phyloP scores from a whole-genome alignment of 2,797 vertebrate species.

The Benthosema pterotum region DNA sequence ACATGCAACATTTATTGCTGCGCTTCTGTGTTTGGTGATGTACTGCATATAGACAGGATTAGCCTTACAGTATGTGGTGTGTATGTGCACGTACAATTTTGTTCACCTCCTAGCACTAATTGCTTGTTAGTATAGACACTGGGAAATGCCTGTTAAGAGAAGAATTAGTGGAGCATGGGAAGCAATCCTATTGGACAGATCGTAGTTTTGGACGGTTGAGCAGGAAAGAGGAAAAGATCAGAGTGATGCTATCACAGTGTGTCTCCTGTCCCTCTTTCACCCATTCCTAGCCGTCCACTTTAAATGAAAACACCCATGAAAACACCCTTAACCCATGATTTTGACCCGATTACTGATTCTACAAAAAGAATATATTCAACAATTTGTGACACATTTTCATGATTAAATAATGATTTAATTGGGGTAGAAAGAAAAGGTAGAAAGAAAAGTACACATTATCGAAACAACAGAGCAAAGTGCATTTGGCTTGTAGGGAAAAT shows the following conservation, averaged over 20 bases:
- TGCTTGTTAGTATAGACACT: slow-evolving; percentile 40
- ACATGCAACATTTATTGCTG: not conserved
- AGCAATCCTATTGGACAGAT: slow-evolving; percentile 33
- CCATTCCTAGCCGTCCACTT: not conserved
- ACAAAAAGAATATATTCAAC: too few relatives aligned
- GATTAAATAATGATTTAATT: too few relatives aligned
- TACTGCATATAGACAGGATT: not conserved
- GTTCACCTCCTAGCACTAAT: slow-evolving; percentile 38
- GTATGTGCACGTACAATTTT: slow-evolving; percentile 24
- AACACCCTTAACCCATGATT: too few relatives aligned
- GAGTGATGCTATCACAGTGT: slow-evolving; percentile 27
- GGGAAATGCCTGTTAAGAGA: slow-evolving; percentile 56
- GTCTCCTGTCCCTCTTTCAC: slow-evolving; percentile 13
- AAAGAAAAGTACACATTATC: slow-evolving; percentile 2
- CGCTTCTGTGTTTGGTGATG: not conserved
- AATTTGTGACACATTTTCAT: too few relatives aligned
- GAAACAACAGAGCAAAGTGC: slow-evolving; percentile 28
- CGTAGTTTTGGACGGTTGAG: slow-evolving; percentile 21
- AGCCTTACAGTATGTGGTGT: not conserved
- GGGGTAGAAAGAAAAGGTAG: too few relatives aligned
- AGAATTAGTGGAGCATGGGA: slow-evolving; percentile 51
- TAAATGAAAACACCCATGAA: not conserved
- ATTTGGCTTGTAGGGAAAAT: not conserved
- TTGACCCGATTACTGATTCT: too few relatives aligned
- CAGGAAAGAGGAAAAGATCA: slow-evolving; percentile 41